phyloP scores from a whole-genome alignment of 2,888 invertebrate species.

The Polymixis lichenea region DNA sequence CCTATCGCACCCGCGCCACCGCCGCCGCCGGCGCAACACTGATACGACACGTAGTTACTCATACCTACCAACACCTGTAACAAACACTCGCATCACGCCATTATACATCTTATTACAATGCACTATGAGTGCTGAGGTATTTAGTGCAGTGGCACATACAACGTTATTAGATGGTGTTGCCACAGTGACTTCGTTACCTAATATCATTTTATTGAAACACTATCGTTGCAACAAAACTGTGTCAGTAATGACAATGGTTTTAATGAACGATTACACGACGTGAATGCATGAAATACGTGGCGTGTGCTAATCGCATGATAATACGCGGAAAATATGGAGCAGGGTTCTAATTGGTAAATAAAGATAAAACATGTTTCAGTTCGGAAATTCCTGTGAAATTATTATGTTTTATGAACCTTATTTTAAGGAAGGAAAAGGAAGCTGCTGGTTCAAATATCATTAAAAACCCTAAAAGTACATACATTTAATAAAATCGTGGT shows the following conservation, averaged over 20 bases:
- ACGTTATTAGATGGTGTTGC: slow-evolving; percentile 63
- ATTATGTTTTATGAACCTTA: background rate
- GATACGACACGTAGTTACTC: slow-evolving; percentile 60
- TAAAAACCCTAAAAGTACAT: no score
- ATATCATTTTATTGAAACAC: slow-evolving; percentile 73
- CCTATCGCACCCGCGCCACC: slow-evolving; percentile 50
- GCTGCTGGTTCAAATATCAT: background rate
- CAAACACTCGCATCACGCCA: background rate
- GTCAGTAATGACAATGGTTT: slow-evolving; percentile 67
- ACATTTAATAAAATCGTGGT: no score
- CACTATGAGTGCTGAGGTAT: slow-evolving; percentile 12
- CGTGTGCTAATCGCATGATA: slow-evolving; percentile 6
- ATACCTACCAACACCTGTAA: slow-evolving; percentile 1
- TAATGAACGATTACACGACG: slow-evolving; percentile 53
- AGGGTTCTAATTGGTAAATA: background rate
- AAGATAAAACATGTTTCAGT: background rate
- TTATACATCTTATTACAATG: slow-evolving; percentile 40
- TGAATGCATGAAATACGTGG: slow-evolving; percentile 32
- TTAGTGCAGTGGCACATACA: background rate
- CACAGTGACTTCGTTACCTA: slow-evolving; percentile 81
- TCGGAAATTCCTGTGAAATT: background rate
- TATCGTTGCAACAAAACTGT: slow-evolving; percentile 76
- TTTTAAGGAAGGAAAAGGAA: background rate
- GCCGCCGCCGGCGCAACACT: slow-evolving; percentile 2
- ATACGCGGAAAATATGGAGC: slow-evolving; percentile 16